These are phyloP conservation scores for Struthio camelus DNA, from an alignment of 2,113 vertebrate species.

Conservation along the genomic window DNA sequence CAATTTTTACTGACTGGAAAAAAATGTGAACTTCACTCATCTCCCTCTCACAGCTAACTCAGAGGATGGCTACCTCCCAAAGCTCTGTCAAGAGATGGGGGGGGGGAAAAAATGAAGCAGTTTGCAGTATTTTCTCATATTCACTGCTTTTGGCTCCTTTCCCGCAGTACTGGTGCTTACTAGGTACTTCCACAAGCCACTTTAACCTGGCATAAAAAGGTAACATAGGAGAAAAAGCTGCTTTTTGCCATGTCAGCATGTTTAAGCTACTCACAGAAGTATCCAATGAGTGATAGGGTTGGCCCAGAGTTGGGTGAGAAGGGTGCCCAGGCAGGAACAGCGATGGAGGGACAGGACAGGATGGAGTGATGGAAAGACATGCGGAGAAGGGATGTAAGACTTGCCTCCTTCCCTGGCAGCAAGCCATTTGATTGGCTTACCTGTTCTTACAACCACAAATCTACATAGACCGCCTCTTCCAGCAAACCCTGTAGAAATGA, in stretches of 20 bases:
- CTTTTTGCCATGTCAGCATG: neutral
- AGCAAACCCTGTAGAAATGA: neutral
- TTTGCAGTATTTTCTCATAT: neutral
- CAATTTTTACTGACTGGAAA: neutral
- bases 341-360: neutral
- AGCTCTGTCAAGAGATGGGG: fast-evolving
- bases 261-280: too few species aligned
- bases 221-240: neutral
- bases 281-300: too few species aligned
- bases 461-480: neutral
- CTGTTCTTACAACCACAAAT: neutral
- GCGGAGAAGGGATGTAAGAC: neutral
- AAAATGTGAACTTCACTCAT: neutral
- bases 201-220: neutral
- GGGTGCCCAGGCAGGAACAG: too few species aligned
- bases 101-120: neutral
- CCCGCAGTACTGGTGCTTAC: neutral
- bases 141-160: neutral
- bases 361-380: neutral
- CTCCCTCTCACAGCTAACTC: fast-evolving
- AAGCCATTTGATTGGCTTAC: neutral
- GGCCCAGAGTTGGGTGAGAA: too few species aligned
- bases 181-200: neutral
- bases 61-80: fast-evolving
- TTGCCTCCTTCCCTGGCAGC: neutral